Percentiles rank a stretch among this genome's conserved stretches.
Evolutionary conservation across 2,888 invertebrate genomes (phyloP).

Genomic region (Platycnemis pennipes): DNA sequence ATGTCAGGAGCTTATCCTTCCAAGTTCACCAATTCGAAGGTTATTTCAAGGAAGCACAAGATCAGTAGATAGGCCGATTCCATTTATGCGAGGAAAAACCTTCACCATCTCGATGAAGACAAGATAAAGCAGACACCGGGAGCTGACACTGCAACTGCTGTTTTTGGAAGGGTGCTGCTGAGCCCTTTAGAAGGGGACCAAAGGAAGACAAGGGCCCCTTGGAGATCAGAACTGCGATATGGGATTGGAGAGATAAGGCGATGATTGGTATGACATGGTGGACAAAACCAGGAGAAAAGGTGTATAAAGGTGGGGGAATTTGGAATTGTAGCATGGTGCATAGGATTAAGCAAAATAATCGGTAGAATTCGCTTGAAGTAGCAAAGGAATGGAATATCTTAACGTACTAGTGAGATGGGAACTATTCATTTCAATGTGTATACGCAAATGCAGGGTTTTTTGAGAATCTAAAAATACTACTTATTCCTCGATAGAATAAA

Average conservation of each 20-base stretch:
- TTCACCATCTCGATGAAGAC: neutral
- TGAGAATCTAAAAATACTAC: too few species aligned
- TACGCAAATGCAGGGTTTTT: too few species aligned
- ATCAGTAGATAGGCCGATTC: neutral
- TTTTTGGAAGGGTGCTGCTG: conserved; percentile 8
- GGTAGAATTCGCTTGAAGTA: too few species aligned
- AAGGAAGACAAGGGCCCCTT: neutral
- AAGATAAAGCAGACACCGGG: neutral
- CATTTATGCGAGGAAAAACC: neutral
- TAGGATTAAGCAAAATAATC: too few species aligned
- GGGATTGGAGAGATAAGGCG: neutral
- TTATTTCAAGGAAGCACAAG: neutral
- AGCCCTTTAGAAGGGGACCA: neutral
- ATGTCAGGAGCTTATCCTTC: too few species aligned
- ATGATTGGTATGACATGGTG: neutral
- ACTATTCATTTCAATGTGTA: too few species aligned
- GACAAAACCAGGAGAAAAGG: neutral
- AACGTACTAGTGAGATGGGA: too few species aligned
- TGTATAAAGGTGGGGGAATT: neutral
- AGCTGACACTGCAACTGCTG: neutral
- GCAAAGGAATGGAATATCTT: too few species aligned
- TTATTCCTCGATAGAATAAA: too few species aligned
- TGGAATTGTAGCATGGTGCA: neutral
- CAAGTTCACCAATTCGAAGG: neutral
- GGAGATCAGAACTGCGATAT: neutral